phyloP scores from a whole-genome alignment of 2,797 vertebrate genomes.

The Xerus rutilus region DNA sequence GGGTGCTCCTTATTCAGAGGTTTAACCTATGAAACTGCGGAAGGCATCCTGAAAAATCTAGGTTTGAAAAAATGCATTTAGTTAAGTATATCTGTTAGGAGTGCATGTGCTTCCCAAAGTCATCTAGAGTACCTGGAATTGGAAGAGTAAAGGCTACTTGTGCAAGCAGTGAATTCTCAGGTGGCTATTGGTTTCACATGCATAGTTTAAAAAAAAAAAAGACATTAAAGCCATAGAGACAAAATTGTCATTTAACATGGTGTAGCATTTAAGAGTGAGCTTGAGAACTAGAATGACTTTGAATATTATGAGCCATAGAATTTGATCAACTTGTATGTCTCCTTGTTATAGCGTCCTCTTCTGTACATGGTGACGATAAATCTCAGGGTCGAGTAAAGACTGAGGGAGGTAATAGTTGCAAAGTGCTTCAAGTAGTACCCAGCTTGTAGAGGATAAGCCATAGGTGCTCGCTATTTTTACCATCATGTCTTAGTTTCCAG shows the following conservation, averaged over 20 bases:
- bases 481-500: neutral
- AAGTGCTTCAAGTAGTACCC: neutral
- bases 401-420: neutral
- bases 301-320: neutral
- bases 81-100: neutral
- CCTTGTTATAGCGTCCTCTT: neutral
- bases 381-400: neutral
- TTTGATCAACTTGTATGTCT: neutral
- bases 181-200: neutral
- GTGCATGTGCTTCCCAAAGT: neutral
- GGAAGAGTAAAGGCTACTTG: neutral
- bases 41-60: neutral
- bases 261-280: neutral
- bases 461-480: neutral
- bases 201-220: neutral
- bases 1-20: neutral
- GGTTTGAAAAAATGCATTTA: neutral
- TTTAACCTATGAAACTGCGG: neutral
- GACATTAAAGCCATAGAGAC: neutral
- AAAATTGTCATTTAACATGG: neutral
- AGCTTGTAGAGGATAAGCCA: neutral
- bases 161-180: neutral
- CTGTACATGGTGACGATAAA: neutral
- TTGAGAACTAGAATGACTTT: neutral
- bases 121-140: neutral